Evolutionary conservation across 2,113 vertebrate genomes (phyloP), one percentile per base, ranked within the genome.

Genomic region (Marmota flaviventris): DNA sequence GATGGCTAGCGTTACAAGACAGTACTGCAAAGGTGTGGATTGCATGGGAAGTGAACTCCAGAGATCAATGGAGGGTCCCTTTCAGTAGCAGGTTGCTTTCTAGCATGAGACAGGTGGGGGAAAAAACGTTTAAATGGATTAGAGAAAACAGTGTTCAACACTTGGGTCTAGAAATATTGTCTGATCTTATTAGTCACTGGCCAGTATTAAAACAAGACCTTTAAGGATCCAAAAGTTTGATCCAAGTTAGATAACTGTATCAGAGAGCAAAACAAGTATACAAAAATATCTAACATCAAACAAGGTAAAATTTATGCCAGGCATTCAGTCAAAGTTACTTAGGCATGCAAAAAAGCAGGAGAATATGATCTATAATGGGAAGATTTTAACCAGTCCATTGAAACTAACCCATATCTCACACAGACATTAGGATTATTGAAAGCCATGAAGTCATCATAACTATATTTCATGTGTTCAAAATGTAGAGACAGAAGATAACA

Each of bases 381-480:
- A 89, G n/a, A 93, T 63, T 72, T 45, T 82, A 76, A 87, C 76
- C 29, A 70, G 45, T 91, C 51, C 24, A 2, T 48, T 58, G 86
- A 78, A 90, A 48, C 27, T 8, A 69, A 84, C 22, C 22, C 22
- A 79, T 75, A 78, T 90, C 75, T 90, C n/a, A 56, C n/a, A 77
- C 42, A 86, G 58, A 65, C 85, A 51, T 85, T 89, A 82, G 70
- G 92, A 73, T 89, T 45, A 89, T 20, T 34, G 45, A 58, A 77
- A 67, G 83, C 58, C 65, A 67, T 67, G 65, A 16, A 45, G 53
- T 69, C 65, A 45, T 89, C 27, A 51, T 42, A 87, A 87, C 45
- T 58, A 3, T 70, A 16, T 56, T 93, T 86, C n/a, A 3, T 77
- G 18, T 85, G 37, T 96, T 91, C 87, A 89, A 58, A 89, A 39